A percentile compares a stretch with the other conserved stretches of the same genome.
Conservation (phyloP, 1,140 invertebrate genomes). For the Odontomachus brunneus region DNA sequence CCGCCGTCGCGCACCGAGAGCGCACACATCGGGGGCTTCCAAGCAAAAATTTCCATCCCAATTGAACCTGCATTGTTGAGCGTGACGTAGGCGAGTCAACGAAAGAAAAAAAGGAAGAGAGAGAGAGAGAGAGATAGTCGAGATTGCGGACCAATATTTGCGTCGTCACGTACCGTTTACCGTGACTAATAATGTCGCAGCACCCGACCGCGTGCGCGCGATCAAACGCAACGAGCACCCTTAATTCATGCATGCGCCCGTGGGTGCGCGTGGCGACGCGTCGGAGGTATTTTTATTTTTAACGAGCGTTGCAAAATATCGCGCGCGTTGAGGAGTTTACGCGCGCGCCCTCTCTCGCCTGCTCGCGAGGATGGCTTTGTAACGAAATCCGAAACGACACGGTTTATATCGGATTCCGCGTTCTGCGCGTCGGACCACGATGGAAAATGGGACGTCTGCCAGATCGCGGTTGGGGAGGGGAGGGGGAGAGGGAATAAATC, state of each 20-base stretch:
- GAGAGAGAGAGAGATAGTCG: too few species aligned
- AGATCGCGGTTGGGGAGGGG: too few species aligned
- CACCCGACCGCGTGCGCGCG: background rate
- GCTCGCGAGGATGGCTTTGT: background rate
- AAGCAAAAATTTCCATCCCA: too few species aligned
- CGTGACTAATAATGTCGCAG: background rate
- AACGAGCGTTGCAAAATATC: constrained; percentile 26
- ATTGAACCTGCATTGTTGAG: too few species aligned
- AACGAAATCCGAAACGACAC: constrained; percentile 58
- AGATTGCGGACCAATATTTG: background rate
- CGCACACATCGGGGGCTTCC: too few species aligned
- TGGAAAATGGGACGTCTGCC: constrained; percentile 66
- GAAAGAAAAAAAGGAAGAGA: too few species aligned
- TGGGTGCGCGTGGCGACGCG: background rate
- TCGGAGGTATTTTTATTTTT: constrained; percentile 20
- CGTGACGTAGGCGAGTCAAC: background rate
- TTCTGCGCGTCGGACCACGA: constrained; percentile 60
- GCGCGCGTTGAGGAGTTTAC: background rate
- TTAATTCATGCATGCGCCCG: too few species aligned
- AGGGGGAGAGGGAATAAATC: too few species aligned
- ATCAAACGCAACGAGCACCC: background rate
- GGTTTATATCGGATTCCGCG: constrained; percentile 58
- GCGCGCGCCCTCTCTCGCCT: background rate
- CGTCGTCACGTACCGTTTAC: background rate
- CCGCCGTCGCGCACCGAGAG: too few species aligned